Percentiles rank a stretch among this genome's conserved stretches.
These are phyloP conservation scores for Augochlorella aurata DNA, from an alignment of 2,888 invertebrate genomes.

Conservation along the genomic window DNA sequence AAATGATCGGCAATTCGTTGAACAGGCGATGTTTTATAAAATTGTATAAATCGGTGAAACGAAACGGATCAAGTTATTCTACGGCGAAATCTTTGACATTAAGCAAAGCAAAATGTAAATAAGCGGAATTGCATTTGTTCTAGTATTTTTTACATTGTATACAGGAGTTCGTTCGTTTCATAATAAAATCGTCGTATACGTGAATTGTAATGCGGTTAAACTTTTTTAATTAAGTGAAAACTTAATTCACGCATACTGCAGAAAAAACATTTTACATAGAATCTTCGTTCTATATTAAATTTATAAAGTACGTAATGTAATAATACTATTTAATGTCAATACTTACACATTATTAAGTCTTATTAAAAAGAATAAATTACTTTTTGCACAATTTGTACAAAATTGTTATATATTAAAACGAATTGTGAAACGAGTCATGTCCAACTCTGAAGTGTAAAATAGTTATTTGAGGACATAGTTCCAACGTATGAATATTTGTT, in stretches of 20 bases:
- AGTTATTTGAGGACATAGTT: not conserved
- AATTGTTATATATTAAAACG: no score
- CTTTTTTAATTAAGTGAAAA: not conserved
- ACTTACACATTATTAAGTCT: not conserved
- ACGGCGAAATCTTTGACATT: not conserved
- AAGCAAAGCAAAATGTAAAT: constrained; percentile 34
- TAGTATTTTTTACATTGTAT: constrained; percentile 36
- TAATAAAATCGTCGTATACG: constrained; percentile 39
- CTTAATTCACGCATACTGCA: constrained; percentile 8
- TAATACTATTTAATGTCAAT: not conserved
- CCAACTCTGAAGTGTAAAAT: not conserved
- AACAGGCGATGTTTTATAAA: constrained; percentile 28
- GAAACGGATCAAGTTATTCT: not conserved
- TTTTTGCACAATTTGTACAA: not conserved
- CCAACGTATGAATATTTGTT: constrained; percentile 39
- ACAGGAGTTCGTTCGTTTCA: constrained; percentile 23
- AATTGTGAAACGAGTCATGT: no score
- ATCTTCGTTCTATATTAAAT: not conserved
- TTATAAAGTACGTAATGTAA: not conserved
- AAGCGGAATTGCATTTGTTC: constrained; percentile 29
- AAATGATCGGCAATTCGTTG: constrained; percentile 4
- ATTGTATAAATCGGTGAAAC: constrained; percentile 39
- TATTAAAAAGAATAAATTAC: not conserved
- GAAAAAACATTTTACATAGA: not conserved
- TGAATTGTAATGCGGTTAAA: not conserved